These are phyloP conservation scores for Helostoma temminkii DNA, from an alignment of 2,797 vertebrate genomes.

Conservation along the genomic window DNA sequence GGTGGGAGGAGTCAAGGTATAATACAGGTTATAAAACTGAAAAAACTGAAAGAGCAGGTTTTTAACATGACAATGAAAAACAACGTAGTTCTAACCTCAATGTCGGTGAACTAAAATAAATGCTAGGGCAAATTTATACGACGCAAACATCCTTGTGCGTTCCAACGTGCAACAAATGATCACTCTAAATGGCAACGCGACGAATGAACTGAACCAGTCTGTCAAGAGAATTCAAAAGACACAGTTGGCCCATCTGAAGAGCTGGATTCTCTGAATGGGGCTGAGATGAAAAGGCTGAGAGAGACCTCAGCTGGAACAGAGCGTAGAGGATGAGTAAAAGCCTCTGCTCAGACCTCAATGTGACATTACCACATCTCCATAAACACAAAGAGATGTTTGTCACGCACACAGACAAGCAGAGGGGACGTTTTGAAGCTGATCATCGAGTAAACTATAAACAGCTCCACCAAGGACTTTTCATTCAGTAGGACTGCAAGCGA, in stretches of 20 bases:
- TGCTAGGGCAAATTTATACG: conserved; percentile 12
- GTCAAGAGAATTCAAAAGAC: conserved; percentile 55
- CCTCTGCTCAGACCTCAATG: conserved; percentile 31
- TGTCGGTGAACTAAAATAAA: background rate
- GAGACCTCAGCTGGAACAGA: conserved; percentile 40
- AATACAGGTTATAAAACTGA: conserved; percentile 1
- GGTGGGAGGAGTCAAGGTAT: background rate
- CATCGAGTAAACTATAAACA: conserved; percentile 38
- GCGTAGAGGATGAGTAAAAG: conserved; percentile 45
- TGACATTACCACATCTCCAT: conserved; percentile 40
- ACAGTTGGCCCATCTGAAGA: conserved; percentile 49
- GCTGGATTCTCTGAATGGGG: conserved; percentile 51
- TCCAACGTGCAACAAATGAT: conserved; percentile 78
- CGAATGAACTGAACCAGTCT: conserved; percentile 25
- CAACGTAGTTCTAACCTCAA: too few species aligned
- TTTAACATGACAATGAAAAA: conserved; percentile 17
- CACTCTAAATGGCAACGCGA: conserved; percentile 40
- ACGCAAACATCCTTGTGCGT: conserved; percentile 48
- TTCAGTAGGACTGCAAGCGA: conserved; percentile 19
- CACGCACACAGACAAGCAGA: conserved; percentile 27
- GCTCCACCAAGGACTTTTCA: conserved; percentile 32
- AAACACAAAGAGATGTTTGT: conserved; percentile 71
- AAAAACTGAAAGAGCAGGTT: conserved; percentile 1
- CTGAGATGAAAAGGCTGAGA: conserved; percentile 49
- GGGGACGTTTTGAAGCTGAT: conserved; percentile 39